Percentiles rank a stretch among this genome's conserved stretches.
phyloP scores from a whole-genome alignment of 35 echinoderm and acorn worm species.

The Heliocidaris tuberculata region DNA sequence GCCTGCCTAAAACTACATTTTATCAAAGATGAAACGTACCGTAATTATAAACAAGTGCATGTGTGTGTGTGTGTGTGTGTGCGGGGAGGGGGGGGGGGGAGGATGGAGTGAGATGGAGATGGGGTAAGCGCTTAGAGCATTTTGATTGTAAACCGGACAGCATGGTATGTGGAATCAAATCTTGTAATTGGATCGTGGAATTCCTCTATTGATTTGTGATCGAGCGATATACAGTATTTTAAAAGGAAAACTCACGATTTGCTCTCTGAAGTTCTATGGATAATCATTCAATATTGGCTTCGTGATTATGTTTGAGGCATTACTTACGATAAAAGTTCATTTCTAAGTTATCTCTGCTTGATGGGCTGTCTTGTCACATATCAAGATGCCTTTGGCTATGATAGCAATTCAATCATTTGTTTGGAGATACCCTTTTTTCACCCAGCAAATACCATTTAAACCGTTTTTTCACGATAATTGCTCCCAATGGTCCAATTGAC shows the following conservation, averaged over 20 bases:
- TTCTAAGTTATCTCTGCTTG: background rate
- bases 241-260: no score
- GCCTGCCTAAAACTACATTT: background rate
- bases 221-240: no score
- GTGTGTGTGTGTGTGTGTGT: background rate
- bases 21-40: background rate
- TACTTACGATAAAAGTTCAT: no score
- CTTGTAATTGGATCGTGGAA: no score
- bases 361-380: background rate
- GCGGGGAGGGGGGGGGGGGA: background rate
- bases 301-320: no score
- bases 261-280: no score
- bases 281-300: no score
- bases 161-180: no score
- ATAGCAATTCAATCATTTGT: background rate
- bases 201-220: no score
- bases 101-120: background rate
- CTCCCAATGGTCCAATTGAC: slow-evolving; percentile 41
- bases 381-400: background rate
- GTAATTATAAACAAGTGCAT: background rate
- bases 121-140: no score
- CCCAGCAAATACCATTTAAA: background rate
- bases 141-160: no score
- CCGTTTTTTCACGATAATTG: background rate
- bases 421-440: background rate